Percentiles rank a stretch among this genome's conserved stretches.
These are phyloP conservation scores for Cataglyphis albicans DNA, from an alignment of 2,888 invertebrate species.

Conservation along the genomic window DNA sequence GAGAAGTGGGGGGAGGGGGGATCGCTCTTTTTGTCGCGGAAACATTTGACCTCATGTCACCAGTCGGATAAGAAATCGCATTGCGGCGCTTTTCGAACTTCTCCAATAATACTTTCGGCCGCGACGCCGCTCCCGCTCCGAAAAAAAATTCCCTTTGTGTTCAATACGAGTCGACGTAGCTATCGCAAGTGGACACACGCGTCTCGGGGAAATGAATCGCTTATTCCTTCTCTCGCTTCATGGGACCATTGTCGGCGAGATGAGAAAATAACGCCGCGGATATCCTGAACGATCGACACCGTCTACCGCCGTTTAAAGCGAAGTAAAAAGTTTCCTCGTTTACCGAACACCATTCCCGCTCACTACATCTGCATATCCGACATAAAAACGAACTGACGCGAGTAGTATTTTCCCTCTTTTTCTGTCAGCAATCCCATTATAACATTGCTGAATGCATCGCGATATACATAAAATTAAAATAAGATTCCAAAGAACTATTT, in stretches of 20 bases:
- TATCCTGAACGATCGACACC: constrained; percentile 23
- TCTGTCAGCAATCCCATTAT: neutral
- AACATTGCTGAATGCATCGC: neutral
- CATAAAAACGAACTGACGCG: constrained; percentile 37
- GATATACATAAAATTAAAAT: neutral
- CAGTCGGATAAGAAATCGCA: constrained; percentile 69
- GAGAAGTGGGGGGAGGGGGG: neutral
- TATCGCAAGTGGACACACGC: constrained; percentile 72
- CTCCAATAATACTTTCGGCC: constrained; percentile 74
- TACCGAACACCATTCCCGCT: neutral
- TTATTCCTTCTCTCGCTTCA: constrained; percentile 56
- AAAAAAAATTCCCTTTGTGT: constrained; percentile 70
- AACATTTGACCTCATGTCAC: constrained; percentile 63
- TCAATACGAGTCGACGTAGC: constrained; percentile 69
- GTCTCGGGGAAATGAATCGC: constrained; percentile 64
- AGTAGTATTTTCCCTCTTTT: constrained; percentile 3
- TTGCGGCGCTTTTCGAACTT: constrained; percentile 67
- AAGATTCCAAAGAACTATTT: neutral
- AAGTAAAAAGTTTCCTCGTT: constrained; percentile 54
- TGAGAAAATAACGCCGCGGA: constrained; percentile 47
- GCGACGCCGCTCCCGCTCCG: constrained; percentile 36
- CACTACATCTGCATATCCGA: constrained; percentile 44
- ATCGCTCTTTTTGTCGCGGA: constrained; percentile 16
- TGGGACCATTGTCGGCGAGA: constrained; percentile 30
- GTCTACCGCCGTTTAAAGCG: constrained; percentile 30